A percentile compares a stretch with the other conserved stretches of the same genome.
Evolutionary conservation across 2,888 invertebrate species (phyloP).

Genomic region (Cantharis flavilabris): DNA sequence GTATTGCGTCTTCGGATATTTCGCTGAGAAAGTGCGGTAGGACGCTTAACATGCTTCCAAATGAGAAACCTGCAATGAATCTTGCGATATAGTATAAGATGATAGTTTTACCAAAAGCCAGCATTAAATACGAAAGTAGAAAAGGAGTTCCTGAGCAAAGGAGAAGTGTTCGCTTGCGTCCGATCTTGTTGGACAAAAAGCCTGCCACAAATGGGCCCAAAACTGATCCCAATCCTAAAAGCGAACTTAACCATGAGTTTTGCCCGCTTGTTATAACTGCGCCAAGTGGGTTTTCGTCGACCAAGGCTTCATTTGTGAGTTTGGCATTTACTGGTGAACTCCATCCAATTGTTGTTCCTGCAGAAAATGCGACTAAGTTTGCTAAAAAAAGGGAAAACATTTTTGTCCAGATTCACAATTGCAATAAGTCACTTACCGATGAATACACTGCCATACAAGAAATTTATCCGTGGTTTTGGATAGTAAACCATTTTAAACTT

Average conservation of each 20-base stretch:
- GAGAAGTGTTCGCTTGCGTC: conserved; percentile 72
- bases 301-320: conserved; percentile 37
- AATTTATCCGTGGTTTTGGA: too few species aligned
- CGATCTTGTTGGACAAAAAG: conserved; percentile 66
- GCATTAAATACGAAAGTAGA: conserved; percentile 68
- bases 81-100: conserved; percentile 23
- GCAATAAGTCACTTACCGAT: neutral
- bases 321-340: conserved; percentile 53
- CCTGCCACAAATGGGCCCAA: conserved; percentile 75
- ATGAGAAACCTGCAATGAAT: neutral
- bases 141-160: conserved; percentile 64
- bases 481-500: too few species aligned
- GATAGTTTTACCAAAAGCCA: conserved; percentile 44
- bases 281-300: conserved; percentile 38
- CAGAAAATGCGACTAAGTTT: conserved; percentile 57
- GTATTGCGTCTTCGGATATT: neutral
- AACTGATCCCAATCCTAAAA: conserved; percentile 58
- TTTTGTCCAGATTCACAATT: too few species aligned
- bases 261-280: conserved; percentile 50
- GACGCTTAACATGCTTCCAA: neutral
- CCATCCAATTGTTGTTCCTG: conserved; percentile 60
- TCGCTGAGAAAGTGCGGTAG: neutral
- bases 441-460: too few species aligned
- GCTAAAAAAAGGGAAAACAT: neutral
- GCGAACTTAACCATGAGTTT: conserved; percentile 61